Conservation (phyloP, 2,888 invertebrate genomes). For the Myopa tessellatipennis region DNA sequence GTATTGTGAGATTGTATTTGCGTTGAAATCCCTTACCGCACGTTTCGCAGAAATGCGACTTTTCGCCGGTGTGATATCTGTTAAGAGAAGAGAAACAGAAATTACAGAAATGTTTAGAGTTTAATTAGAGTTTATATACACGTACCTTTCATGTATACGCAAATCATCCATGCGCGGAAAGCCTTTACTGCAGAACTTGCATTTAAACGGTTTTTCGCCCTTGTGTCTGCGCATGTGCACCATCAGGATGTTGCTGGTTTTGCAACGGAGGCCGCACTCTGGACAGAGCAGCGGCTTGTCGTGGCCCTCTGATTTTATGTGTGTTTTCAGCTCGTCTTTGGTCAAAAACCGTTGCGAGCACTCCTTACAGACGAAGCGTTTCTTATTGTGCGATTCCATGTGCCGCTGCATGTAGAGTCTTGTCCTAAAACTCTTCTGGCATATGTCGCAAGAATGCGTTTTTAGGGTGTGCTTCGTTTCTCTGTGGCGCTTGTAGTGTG, state of each 20-base stretch:
- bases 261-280: constrained; percentile 70
- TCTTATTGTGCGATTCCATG: constrained; percentile 57
- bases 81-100: not conserved
- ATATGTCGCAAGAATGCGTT: constrained; percentile 52
- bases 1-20: constrained; percentile 70
- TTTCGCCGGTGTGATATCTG: constrained; percentile 69
- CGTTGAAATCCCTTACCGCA: constrained; percentile 67
- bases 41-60: constrained; percentile 69
- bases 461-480: constrained; percentile 42
- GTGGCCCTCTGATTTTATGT: constrained; percentile 69
- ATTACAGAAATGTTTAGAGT: not conserved
- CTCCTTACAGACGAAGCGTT: constrained; percentile 58
- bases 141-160: constrained; percentile 70
- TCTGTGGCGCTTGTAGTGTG: constrained; percentile 43
- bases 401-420: constrained; percentile 70
- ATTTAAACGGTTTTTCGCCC: constrained; percentile 71
- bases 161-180: constrained; percentile 71
- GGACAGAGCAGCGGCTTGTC: constrained; percentile 71
- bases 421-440: constrained; percentile 66
- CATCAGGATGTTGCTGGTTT: constrained; percentile 69
- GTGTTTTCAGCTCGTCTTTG: constrained; percentile 69
- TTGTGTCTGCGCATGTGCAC: constrained; percentile 70
- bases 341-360: constrained; percentile 61
- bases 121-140: not conserved
- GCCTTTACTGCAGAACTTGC: constrained; percentile 71